These are phyloP conservation scores for Pinna nobilis DNA, from an alignment of 1,140 invertebrate species.

Conservation along the genomic window DNA sequence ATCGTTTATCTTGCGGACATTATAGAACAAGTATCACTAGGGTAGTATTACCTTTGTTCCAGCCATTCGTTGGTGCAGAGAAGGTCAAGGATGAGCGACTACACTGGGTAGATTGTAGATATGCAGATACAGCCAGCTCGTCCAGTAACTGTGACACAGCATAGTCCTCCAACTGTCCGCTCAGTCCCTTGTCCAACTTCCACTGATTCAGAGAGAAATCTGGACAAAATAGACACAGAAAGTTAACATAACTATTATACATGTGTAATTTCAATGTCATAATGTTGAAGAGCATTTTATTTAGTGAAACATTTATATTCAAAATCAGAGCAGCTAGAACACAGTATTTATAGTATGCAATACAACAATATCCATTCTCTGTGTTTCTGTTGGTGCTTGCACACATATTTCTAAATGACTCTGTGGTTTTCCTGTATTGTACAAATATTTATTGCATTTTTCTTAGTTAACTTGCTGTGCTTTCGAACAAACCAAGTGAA, in stretches of 20 bases:
- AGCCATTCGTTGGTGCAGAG: slow-evolving; percentile 6
- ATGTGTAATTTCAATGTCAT: background rate
- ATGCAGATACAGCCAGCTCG: slow-evolving; percentile 16
- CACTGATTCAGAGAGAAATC: slow-evolving; percentile 33
- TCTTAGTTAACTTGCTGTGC: background rate
- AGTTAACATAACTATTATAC: background rate
- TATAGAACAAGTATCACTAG: too few species aligned
- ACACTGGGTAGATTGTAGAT: slow-evolving; percentile 14
- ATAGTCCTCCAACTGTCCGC: background rate
- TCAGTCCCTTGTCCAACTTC: slow-evolving; percentile 5
- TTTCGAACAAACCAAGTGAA: background rate
- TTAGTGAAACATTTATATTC: background rate
- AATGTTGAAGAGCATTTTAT: background rate
- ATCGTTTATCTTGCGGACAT: too few species aligned
- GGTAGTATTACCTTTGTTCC: slow-evolving; percentile 37
- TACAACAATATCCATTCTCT: too few species aligned
- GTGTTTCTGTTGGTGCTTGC: too few species aligned
- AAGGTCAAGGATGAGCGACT: background rate
- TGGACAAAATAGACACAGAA: background rate
- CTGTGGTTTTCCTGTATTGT: background rate
- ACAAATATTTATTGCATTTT: background rate
- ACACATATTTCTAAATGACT: too few species aligned
- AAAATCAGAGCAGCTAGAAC: background rate
- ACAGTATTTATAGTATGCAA: too few species aligned
- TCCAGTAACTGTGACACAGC: slow-evolving; percentile 21